phyloP scores from a whole-genome alignment of 2,113 vertebrate genomes.

The Sinocyclocheilus grahami region DNA sequence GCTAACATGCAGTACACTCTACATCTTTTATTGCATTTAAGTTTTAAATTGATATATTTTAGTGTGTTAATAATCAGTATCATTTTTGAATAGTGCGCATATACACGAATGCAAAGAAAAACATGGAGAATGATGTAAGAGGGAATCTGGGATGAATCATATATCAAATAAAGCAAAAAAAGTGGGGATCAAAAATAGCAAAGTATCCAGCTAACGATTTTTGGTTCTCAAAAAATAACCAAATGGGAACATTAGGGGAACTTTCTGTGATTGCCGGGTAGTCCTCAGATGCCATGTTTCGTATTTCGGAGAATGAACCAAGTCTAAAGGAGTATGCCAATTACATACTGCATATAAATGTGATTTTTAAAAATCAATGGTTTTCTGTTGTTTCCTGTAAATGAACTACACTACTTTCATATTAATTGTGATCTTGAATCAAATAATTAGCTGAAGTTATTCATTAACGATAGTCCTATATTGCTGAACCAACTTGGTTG shows the following conservation, averaged over 20 bases:
- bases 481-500: background rate
- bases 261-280: background rate
- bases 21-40: background rate
- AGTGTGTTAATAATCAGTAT: background rate
- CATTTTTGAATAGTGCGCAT: too few relatives aligned
- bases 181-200: background rate
- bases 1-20: background rate
- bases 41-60: constrained; percentile 16
- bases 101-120: too few relatives aligned
- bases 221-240: too few relatives aligned
- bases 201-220: background rate
- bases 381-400: background rate
- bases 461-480: background rate
- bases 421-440: background rate
- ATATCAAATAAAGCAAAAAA: too few relatives aligned
- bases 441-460: background rate
- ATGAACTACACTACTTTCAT: background rate
- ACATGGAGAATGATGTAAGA: too few relatives aligned
- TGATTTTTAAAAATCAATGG: background rate
- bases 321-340: background rate
- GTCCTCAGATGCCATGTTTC: background rate
- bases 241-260: too few relatives aligned
- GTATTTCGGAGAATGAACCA: too few relatives aligned
- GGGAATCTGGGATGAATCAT: too few relatives aligned
- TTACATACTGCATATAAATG: background rate